Evolutionary conservation across 2,888 invertebrate genomes (phyloP), one percentile per base, ranked within the genome.

Genomic region (Nyleta sp.): DNA sequence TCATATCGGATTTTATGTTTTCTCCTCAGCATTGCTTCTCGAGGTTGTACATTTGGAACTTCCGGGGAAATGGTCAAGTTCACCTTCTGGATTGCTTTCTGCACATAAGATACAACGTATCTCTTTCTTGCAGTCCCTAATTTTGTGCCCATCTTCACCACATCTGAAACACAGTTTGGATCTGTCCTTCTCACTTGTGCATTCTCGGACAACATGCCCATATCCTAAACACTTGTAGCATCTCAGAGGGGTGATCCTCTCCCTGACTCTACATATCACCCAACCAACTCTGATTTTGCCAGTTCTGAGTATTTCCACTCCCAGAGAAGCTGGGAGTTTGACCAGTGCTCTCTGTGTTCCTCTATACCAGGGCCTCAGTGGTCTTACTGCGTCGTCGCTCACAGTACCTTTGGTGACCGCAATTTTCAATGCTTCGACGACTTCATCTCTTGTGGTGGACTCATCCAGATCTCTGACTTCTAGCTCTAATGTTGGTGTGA

Each of bases 201-300:
- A 81, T 4, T 46, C 22, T 11, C 17, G 4, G 0, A 53, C 72
- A n/a, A 62, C 15, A 38, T 82, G 82, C n/a, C 78, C 65, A 7
- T 18, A 78, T 6, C 60, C 38, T 65, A 74, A 81, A 65, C 80
- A 81, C 33, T 67, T 74, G 28, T 48, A 80, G 17, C 40, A 40
- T 13, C 17, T 13, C 6, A 15, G 4, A 3, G 13, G 15, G 2
- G 40, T 8, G 1, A 4, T 3, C 8, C 11, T 40, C 7, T 48
- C 57, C 20, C 72, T 42, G 0, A 77, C 48, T 0, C 76, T 52
- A 22, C 77, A 76, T 11, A 48, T 48, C 7, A 75, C 80, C 81
- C 78, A 81, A 3, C 78, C 78, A 0, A 75, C 18, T 42, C 40
- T 17, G 0, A 65, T 0, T 44, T 55, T 74, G 1, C 60, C 62